Percentiles rank a stretch among this genome's conserved stretches.
phyloP scores from a whole-genome alignment of 2,888 invertebrate species.

The Apodemia mormo region DNA sequence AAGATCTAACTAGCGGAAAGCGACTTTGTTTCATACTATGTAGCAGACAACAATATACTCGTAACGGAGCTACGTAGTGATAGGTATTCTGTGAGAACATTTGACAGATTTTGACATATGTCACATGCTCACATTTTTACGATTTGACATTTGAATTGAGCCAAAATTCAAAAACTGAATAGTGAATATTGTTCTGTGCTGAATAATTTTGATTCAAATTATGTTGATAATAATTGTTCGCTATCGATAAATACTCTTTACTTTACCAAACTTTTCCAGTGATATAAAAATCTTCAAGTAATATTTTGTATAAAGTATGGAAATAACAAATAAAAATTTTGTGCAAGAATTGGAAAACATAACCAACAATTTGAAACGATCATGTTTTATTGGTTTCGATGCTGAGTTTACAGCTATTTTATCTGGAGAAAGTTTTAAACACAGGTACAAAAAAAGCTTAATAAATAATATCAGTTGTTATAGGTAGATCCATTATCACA shows the following conservation, averaged over 20 bases:
- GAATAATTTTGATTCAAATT: background rate
- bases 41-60: no score
- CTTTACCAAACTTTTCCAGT: background rate
- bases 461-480: no score
- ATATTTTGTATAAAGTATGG: constrained; percentile 71
- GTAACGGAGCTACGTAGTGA: no score
- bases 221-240: background rate
- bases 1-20: no score
- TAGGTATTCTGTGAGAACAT: no score
- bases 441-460: constrained; percentile 63
- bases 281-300: background rate
- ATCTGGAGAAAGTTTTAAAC: constrained; percentile 64
- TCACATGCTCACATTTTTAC: background rate
- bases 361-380: constrained; percentile 75
- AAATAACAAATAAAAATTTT: constrained; percentile 84
- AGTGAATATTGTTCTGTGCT: no score
- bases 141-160: background rate
- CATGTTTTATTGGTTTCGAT: constrained; percentile 86
- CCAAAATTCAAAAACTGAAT: background rate
- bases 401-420: constrained; percentile 86
- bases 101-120: no score
- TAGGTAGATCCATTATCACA: no score
- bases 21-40: no score
- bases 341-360: constrained; percentile 78
- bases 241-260: background rate